Percentiles rank a stretch among this genome's conserved stretches.
Evolutionary conservation across 35 echinoderm and acorn worm genomes (phyloP).

Genomic region (Chiridota heheva): DNA sequence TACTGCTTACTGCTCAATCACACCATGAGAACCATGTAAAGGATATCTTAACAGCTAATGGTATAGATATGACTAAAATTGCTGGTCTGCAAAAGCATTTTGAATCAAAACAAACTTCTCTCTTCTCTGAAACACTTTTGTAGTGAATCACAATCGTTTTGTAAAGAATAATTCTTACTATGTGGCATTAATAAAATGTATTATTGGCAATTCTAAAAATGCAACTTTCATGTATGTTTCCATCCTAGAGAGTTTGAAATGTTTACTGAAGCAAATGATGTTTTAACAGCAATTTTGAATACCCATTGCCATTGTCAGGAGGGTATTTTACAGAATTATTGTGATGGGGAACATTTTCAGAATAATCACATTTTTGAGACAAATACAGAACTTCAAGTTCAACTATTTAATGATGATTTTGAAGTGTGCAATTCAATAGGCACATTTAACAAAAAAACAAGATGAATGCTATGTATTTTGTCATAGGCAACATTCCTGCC

Average conservation of each 20-base stretch:
- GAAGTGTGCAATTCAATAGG: no score
- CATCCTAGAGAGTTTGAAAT: neutral
- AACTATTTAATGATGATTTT: no score
- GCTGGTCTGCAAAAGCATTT: conserved; percentile 8
- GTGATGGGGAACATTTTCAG: neutral
- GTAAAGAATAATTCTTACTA: conserved; percentile 11
- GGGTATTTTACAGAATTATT: neutral
- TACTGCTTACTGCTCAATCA: neutral
- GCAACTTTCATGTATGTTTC: conserved; percentile 24
- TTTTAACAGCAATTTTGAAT: neutral
- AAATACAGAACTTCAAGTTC: no score
- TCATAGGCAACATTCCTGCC: neutral
- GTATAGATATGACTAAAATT: neutral
- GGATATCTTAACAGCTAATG: neutral
- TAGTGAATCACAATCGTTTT: neutral
- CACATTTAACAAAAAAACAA: conserved; percentile 3
- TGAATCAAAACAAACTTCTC: neutral
- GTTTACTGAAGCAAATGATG: neutral
- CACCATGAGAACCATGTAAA: conserved; percentile 2
- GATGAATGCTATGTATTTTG: conserved; percentile 20
- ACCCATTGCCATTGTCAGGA: neutral
- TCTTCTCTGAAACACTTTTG: neutral
- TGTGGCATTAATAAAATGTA: conserved; percentile 3
- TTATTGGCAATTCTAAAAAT: neutral
- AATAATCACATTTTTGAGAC: no score